Percentiles rank a stretch among this genome's conserved stretches.
These are phyloP conservation scores for Pelagia noctiluca DNA, from an alignment of 30 jellyfish, hydroid and myxozoan genomes.

Conservation along the genomic window DNA sequence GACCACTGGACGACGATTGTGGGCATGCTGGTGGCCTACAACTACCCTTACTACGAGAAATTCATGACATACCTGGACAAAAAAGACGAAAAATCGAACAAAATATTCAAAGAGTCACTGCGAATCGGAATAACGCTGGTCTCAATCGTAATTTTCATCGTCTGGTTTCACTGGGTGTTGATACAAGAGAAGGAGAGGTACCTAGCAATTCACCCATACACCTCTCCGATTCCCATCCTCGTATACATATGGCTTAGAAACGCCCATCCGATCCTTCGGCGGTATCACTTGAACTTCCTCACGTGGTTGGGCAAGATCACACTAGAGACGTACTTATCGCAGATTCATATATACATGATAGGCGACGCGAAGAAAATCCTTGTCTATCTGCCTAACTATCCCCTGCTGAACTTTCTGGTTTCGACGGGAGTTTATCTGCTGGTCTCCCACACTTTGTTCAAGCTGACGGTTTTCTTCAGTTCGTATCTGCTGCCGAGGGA, in stretches of 20 bases:
- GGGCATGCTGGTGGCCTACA: slow-evolving; percentile 93
- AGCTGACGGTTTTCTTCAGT: slow-evolving; percentile 91
- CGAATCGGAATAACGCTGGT: slow-evolving; percentile 65
- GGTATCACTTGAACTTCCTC: slow-evolving; percentile 64
- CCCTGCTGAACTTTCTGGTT: slow-evolving; percentile 84
- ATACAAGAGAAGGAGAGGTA: slow-evolving; percentile 57
- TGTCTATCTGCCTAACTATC: slow-evolving; percentile 88
- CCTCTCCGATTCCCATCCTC: slow-evolving; percentile 85
- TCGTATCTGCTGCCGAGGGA: slow-evolving; percentile 87
- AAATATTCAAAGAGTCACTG: slow-evolving; percentile 65
- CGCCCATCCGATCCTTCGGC: slow-evolving; percentile 83
- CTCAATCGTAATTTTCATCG: slow-evolving; percentile 50
- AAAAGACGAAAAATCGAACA: slow-evolving; percentile 50
- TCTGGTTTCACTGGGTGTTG: slow-evolving; percentile 77
- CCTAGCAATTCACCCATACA: slow-evolving; percentile 81
- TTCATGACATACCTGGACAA: slow-evolving; percentile 73
- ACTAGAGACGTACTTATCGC: slow-evolving; percentile 90
- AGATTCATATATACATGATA: slow-evolving; percentile 93
- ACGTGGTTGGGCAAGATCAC: slow-evolving; percentile 97
- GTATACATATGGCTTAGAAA: slow-evolving; percentile 87
- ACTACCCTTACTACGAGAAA: slow-evolving; percentile 74
- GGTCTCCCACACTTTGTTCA: slow-evolving; percentile 75
- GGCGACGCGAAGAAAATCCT: slow-evolving; percentile 89
- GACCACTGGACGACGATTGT: slow-evolving; percentile 97
- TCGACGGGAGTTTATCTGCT: slow-evolving; percentile 75